A percentile compares a stretch with the other conserved stretches of the same genome.
Evolutionary conservation across 2,113 vertebrate genomes (phyloP).

Genomic region (Alexandromys fortis): DNA sequence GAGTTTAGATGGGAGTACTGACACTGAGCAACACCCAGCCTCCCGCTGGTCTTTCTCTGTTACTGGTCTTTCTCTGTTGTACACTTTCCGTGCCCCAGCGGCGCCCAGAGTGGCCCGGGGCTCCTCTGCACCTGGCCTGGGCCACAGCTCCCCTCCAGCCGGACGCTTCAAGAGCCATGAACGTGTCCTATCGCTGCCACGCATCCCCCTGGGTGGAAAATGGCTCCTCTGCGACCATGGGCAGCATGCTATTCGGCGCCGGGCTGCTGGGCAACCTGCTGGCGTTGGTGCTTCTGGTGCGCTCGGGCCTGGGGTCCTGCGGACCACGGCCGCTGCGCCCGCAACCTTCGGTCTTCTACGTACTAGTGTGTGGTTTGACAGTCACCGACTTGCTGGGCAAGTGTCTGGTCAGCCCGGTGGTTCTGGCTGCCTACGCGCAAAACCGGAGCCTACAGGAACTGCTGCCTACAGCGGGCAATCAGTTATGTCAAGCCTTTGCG

Average conservation of each 20-base stretch:
- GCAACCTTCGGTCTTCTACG: slow-evolving; percentile 85
- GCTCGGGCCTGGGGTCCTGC: slow-evolving; percentile 81
- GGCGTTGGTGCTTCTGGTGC: slow-evolving; percentile 85
- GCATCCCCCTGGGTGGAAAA: slow-evolving; percentile 78
- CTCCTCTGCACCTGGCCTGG: not conserved
- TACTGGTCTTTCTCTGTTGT: fast-evolving
- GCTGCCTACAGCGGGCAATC: not conserved
- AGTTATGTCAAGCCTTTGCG: slow-evolving; percentile 86
- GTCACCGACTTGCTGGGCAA: slow-evolving; percentile 89
- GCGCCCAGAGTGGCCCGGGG: not conserved
- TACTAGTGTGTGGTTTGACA: slow-evolving; percentile 86
- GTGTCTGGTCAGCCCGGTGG: slow-evolving; percentile 87
- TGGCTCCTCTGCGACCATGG: slow-evolving; percentile 76
- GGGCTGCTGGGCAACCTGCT: slow-evolving; percentile 88
- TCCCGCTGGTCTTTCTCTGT: not conserved
- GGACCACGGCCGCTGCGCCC: slow-evolving; percentile 48
- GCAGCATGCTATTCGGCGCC: slow-evolving; percentile 88
- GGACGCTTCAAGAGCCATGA: slow-evolving; percentile 36
- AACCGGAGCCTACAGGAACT: slow-evolving; percentile 86
- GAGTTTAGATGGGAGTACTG: not conserved
- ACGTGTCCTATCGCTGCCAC: slow-evolving; percentile 77
- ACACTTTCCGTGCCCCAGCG: fast-evolving
- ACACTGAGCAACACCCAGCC: fast-evolving
- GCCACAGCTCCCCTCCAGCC: not conserved
- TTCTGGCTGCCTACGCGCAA: slow-evolving; percentile 87